Conservation (phyloP, 2,797 vertebrate genomes). For the Petrocephalus schoutedeni region DNA sequence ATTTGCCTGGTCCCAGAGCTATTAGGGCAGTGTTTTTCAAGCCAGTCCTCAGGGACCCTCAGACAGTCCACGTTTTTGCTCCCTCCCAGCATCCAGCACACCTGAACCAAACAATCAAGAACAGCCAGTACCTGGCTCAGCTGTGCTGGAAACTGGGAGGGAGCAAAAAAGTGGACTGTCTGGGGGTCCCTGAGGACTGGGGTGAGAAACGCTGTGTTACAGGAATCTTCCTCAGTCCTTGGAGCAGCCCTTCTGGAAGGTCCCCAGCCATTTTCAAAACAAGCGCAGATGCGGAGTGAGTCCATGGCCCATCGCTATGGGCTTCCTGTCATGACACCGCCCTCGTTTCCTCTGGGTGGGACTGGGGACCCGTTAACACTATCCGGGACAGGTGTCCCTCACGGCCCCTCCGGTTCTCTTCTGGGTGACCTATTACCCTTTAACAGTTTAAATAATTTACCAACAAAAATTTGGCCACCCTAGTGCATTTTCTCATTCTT, state of each 20-base stretch:
- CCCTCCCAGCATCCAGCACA: not conserved
- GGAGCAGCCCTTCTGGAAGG: not conserved
- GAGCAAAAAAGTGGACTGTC: not conserved
- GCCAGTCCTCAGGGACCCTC: not conserved
- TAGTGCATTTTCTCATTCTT: not conserved
- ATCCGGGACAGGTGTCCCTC: conserved; percentile 7
- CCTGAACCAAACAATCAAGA: not conserved
- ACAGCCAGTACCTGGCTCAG: not conserved
- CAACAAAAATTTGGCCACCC: not conserved
- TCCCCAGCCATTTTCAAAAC: conserved; percentile 35
- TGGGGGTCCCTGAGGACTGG: not conserved
- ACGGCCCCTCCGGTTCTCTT: not conserved
- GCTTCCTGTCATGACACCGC: conserved; percentile 29
- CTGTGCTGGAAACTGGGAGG: not conserved
- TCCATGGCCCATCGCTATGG: conserved; percentile 28
- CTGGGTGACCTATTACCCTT: not conserved
- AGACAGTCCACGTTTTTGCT: not conserved
- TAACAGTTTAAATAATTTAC: not conserved
- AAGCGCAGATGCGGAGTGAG: conserved; percentile 36
- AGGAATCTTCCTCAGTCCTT: not conserved
- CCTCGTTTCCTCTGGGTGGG: conserved; percentile 29
- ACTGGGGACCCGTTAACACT: conserved; percentile 30
- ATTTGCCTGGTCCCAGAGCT: not conserved
- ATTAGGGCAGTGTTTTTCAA: not conserved
- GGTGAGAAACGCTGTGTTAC: not conserved